A percentile compares a stretch with the other conserved stretches of the same genome.
Conservation (phyloP, 2,797 vertebrate genomes). For the Sorex maritimensis region DNA sequence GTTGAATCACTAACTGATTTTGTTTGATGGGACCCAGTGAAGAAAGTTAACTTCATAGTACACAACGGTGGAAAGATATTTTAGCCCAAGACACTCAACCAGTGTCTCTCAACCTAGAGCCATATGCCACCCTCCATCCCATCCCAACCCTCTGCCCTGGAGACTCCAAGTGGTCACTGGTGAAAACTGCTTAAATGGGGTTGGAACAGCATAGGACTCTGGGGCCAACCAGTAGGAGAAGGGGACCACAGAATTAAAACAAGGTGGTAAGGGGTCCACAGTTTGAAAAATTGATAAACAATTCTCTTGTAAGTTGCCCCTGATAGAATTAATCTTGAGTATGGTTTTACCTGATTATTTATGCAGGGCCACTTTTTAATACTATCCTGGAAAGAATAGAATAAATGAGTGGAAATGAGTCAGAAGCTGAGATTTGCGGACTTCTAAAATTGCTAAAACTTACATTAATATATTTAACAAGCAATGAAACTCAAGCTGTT, state of each 20-base stretch:
- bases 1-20: background rate
- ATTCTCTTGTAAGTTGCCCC: too few species aligned
- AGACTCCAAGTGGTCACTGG: too few species aligned
- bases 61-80: background rate
- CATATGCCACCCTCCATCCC: too few species aligned
- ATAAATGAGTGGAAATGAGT: background rate
- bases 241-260: too few species aligned
- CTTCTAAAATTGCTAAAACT: background rate
- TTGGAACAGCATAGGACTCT: too few species aligned
- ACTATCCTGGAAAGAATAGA: background rate
- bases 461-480: background rate
- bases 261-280: too few species aligned
- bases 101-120: too few species aligned
- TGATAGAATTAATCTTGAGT: background rate
- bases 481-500: background rate
- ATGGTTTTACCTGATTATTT: background rate
- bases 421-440: background rate
- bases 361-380: background rate
- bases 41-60: background rate
- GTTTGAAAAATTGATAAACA: too few species aligned
- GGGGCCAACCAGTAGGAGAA: too few species aligned
- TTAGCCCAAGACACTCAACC: background rate
- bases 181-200: background rate
- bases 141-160: too few species aligned
- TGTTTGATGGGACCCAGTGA: background rate